A percentile compares a stretch with the other conserved stretches of the same genome.
These are phyloP conservation scores for Malurus splendens DNA, from an alignment of 2,797 vertebrate genomes.

Conservation along the genomic window DNA sequence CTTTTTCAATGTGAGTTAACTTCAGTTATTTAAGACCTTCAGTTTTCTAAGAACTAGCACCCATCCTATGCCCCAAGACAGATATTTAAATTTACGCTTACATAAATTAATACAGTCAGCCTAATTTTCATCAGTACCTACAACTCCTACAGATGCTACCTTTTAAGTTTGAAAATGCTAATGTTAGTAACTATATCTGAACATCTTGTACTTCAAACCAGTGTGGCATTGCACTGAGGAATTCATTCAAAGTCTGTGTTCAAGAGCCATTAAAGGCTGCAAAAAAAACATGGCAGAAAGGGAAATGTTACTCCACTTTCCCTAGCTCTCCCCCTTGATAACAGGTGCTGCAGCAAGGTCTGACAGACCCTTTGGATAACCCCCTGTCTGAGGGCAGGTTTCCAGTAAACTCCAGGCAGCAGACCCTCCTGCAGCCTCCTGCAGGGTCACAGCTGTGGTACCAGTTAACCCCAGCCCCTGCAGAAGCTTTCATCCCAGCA, in stretches of 20 bases:
- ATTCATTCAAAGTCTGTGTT: background rate
- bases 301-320: background rate
- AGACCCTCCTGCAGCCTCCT: background rate
- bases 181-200: background rate
- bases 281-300: fast-evolving
- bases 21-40: background rate
- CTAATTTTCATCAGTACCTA: fast-evolving
- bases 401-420: background rate
- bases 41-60: background rate
- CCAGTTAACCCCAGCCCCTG: background rate
- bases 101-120: background rate
- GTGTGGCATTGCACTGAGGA: background rate
- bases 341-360: background rate
- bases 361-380: background rate
- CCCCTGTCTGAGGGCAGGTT: background rate
- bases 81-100: background rate
- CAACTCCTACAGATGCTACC: background rate
- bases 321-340: fast-evolving
- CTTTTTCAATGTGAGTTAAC: background rate
- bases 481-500: background rate
- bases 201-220: background rate
- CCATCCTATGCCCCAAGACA: background rate
- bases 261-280: background rate
- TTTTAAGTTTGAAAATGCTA: background rate
- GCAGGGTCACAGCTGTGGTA: background rate